Base-by-base conservation (phyloP, 2,113 vertebrate species). In the Hippocampus comes region DNA sequence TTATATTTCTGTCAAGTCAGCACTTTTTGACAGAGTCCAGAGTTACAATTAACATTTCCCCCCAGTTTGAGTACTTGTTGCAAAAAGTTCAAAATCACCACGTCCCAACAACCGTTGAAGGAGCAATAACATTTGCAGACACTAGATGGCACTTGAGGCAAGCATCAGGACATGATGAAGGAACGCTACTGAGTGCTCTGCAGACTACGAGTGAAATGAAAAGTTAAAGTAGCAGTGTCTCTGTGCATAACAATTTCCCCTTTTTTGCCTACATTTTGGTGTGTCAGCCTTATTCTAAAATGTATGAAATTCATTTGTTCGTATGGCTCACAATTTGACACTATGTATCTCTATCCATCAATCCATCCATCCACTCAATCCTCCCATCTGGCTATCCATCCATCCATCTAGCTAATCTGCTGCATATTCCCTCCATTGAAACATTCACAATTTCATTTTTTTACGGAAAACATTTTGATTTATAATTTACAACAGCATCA, bases 131-230 rank as follows among this genome's bases (percentile, higher is more conserved):
- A 12, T 7, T 2, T 66, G 60, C 9, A 3, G 25, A 86, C 91
- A 72, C 84, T 76, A 91, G 92, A 83, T 88, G 89, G 84, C 90
- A 88, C 85, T 72, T 84, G 72, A 85, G 87, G 57, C 87, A 87
- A 78, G 63, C 67, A 7, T 70, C 12, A 60, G 27, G 23, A n/a
- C 17, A 59, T 27, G n/a, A 59, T 27, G n/a, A 42, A 11, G 2
- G 9, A 2, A 59, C 23, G 11, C 4, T 14, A 5, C 25, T 60
- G 57, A 60, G n/a, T 60, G 5, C 14, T 15, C 57, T 27, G 14
- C 57, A 59, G 11, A 12, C 23, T 27, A 14, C 57, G 8, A 5
- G 2, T n/a, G 34, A 46, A 46, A 3, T 46, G 10, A 43, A 38
- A 38, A n/a, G n/a, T 56, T 10, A 10, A 9, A 21, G 9, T 9